Conservation (phyloP, 1,140 invertebrate genomes). For the Tribolium madens region DNA sequence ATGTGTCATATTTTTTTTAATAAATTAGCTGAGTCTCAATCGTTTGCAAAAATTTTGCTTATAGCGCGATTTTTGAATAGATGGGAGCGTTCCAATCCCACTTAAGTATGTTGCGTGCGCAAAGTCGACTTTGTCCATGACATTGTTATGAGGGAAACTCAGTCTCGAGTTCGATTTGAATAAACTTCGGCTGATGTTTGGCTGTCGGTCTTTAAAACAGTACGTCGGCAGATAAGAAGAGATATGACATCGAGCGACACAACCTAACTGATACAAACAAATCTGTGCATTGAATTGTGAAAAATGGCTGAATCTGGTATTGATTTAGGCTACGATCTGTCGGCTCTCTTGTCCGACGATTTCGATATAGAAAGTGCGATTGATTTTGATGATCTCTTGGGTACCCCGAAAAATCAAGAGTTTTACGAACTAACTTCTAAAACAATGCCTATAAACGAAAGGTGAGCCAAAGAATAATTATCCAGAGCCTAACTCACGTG, state of each 20-base stretch:
- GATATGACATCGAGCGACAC: constrained; percentile 32
- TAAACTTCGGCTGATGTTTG: constrained; percentile 9
- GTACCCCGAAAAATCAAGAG: constrained; percentile 73
- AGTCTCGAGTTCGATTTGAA: constrained; percentile 51
- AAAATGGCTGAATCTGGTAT: constrained; percentile 74
- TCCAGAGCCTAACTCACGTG: constrained; percentile 22
- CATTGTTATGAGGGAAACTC: constrained; percentile 57
- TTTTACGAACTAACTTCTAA: constrained; percentile 77
- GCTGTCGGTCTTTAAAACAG: constrained; percentile 16
- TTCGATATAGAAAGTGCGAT: constrained; percentile 69
- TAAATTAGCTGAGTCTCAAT: background rate
- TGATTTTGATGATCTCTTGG: constrained; percentile 70
- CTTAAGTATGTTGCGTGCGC: constrained; percentile 16
- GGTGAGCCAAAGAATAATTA: constrained; percentile 65
- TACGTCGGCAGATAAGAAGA: constrained; percentile 26
- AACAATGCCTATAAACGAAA: constrained; percentile 74
- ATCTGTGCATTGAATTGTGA: constrained; percentile 22
- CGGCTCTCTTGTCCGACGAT: constrained; percentile 71
- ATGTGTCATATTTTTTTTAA: background rate
- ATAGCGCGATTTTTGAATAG: constrained; percentile 17
- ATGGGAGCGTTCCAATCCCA: background rate
- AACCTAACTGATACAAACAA: constrained; percentile 17
- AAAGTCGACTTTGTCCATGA: constrained; percentile 54
- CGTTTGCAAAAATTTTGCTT: constrained; percentile 1
- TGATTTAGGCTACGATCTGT: constrained; percentile 79